Base-by-base conservation (phyloP, 2,113 vertebrate species). In the Amphiprion ocellaris region DNA sequence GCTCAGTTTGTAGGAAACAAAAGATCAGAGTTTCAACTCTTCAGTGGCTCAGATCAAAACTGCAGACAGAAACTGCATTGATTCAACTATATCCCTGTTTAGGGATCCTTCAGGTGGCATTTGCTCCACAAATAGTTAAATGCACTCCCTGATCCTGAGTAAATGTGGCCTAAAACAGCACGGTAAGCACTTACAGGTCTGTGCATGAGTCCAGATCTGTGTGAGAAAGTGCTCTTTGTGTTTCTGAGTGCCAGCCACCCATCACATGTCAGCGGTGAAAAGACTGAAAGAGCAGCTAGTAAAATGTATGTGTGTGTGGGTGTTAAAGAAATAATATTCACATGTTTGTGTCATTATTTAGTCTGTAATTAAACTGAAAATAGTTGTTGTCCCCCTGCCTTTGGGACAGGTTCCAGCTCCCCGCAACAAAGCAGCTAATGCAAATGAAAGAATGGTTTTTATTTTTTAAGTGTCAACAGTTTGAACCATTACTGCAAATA, bases 71-170 rank as follows among this genome's bases (percentile, higher is more conserved):
- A 12, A 46, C 14, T 28, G 10, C 26, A 44, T 10, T 37, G 19
- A 54, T 50, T 64, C 14, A 0, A 41, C 64, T 58, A 82, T 14
- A 63, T 81, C 64, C 64, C 53, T 19, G 54, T 62, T 85, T 49
- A 58, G 37, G 75, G 58, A 64, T 73, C 59, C 44, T 26, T 64
- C 23, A 56, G 49, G 63, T 44, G 55, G 52, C 75, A 63, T 79
- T 74, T 71, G 64, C 74, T 83, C 60, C 62, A 67, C 81, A 83
- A 75, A 84, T 55, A 82, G 75, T 86, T 69, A 82, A 82, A 68
- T 59, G 28, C 69, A 4, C 33, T 47, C 30, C 53, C 19, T 78
- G 74, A 79, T 86, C 60, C 80, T 68, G 60, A 33, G 74, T 69
- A 63, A 75, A 85, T 73, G 71, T 17, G 63, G 53, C 49, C 39